phyloP scores from a whole-genome alignment of 2,797 vertebrate species.

The Sphaeramia orbicularis region DNA sequence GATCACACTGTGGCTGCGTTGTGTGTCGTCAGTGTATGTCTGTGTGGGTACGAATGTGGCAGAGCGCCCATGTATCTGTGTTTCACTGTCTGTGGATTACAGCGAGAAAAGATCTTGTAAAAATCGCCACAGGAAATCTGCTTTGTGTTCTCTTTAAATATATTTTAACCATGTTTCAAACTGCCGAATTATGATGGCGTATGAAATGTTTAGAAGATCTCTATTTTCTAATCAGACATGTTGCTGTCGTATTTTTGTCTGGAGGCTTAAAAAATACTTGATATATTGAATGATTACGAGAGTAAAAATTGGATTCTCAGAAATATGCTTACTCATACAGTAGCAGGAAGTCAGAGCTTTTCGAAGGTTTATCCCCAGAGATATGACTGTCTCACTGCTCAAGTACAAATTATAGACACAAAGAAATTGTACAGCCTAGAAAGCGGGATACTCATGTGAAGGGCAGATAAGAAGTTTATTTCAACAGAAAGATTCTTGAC shows the following conservation, averaged over 20 bases:
- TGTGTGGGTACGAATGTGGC: background rate
- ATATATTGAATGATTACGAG: background rate
- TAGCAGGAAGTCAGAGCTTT: background rate
- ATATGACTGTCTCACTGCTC: background rate
- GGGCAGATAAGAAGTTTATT: conserved; percentile 24
- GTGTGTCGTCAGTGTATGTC: background rate
- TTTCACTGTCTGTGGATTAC: conserved; percentile 24
- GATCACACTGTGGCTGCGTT: conserved; percentile 18
- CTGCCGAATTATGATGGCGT: background rate
- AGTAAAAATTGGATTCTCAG: background rate
- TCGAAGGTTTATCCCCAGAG: conserved; percentile 17
- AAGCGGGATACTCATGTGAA: background rate
- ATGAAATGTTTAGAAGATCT: background rate
- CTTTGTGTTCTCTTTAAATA: background rate
- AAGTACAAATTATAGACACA: conserved; percentile 17
- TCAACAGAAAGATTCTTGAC: background rate
- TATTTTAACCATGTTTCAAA: background rate
- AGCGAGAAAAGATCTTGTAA: conserved; percentile 5
- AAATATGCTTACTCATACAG: conserved; percentile 2
- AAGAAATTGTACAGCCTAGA: background rate
- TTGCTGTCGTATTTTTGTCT: background rate
- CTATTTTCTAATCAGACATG: background rate
- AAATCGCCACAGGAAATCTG: conserved; percentile 1
- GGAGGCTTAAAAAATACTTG: background rate
- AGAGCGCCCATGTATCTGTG: conserved; percentile 3